Conservation (phyloP, 1,140 invertebrate genomes). For the Agrypnia vestita region DNA sequence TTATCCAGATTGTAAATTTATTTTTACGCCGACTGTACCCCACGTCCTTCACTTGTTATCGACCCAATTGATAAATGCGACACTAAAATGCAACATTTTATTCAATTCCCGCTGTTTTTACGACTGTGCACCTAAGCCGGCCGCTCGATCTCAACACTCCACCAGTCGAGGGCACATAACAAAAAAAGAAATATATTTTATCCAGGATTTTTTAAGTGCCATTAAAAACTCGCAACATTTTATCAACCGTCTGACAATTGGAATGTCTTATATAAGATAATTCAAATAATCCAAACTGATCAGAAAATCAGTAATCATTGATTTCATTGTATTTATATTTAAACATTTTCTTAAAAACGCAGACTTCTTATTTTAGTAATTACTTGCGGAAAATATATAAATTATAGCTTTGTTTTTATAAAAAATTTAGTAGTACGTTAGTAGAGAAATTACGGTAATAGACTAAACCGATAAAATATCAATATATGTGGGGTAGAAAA, state of each 20-base stretch:
- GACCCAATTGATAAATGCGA: constrained; percentile 45
- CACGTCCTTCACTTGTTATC: constrained; percentile 43
- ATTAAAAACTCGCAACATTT: constrained; percentile 12
- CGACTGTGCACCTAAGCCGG: constrained; percentile 1
- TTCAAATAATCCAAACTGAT: too few relatives aligned
- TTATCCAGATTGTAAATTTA: constrained; percentile 38
- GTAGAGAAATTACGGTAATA: too few relatives aligned
- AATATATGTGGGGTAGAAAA: too few relatives aligned
- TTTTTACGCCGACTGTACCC: constrained; percentile 27
- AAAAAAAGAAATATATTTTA: constrained; percentile 4
- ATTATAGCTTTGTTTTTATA: too few relatives aligned
- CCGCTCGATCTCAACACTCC: background rate
- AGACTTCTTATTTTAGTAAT: too few relatives aligned
- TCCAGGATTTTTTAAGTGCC: constrained; percentile 3
- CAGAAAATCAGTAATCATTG: too few relatives aligned
- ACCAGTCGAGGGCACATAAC: background rate
- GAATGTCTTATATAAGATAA: background rate
- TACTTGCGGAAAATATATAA: too few relatives aligned
- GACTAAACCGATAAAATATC: too few relatives aligned
- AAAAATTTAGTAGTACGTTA: too few relatives aligned
- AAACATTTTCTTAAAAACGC: too few relatives aligned
- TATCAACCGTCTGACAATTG: background rate
- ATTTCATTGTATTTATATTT: too few relatives aligned
- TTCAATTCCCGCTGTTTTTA: constrained; percentile 39
- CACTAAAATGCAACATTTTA: constrained; percentile 50